Conservation (phyloP, 2,888 invertebrate species). For the Napeogenes inachia region DNA sequence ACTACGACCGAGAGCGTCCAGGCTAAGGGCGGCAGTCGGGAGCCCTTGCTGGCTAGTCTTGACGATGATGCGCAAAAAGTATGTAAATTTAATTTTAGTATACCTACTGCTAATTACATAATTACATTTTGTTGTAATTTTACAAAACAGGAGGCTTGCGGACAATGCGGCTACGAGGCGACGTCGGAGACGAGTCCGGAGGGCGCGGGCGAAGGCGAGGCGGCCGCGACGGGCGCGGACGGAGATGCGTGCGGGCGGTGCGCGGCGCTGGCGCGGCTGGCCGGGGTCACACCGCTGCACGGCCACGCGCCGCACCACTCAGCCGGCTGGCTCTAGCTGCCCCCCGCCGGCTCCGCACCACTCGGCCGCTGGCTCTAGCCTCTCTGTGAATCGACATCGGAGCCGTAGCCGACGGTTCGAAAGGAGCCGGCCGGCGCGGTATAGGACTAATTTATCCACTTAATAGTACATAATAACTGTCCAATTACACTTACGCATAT, state of each 20-base stretch:
- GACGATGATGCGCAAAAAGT: slow-evolving; percentile 72
- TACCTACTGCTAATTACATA: neutral
- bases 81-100: neutral
- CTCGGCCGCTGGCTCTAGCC: too few species aligned
- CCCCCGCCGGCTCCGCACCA: slow-evolving; percentile 5
- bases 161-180: slow-evolving; percentile 33
- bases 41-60: slow-evolving; percentile 80
- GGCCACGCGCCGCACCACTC: slow-evolving; percentile 82
- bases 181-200: slow-evolving; percentile 24
- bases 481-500: slow-evolving; percentile 2
- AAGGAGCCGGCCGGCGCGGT: too few species aligned
- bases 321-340: slow-evolving; percentile 80
- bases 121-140: too few species aligned
- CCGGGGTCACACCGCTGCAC: slow-evolving; percentile 85
- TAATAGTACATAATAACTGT: slow-evolving; percentile 2
- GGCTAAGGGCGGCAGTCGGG: slow-evolving; percentile 71
- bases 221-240: slow-evolving; percentile 19
- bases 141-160: slow-evolving; percentile 28
- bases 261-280: slow-evolving; percentile 80
- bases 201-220: slow-evolving; percentile 18
- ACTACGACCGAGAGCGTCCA: slow-evolving; percentile 28
- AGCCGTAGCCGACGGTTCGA: too few species aligned
- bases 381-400: too few species aligned
- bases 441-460: neutral
- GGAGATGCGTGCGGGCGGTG: slow-evolving; percentile 70